Percentiles rank a stretch among this genome's conserved stretches.
Conservation (phyloP, 2,888 invertebrate genomes). For the Saturnia japonica region DNA sequence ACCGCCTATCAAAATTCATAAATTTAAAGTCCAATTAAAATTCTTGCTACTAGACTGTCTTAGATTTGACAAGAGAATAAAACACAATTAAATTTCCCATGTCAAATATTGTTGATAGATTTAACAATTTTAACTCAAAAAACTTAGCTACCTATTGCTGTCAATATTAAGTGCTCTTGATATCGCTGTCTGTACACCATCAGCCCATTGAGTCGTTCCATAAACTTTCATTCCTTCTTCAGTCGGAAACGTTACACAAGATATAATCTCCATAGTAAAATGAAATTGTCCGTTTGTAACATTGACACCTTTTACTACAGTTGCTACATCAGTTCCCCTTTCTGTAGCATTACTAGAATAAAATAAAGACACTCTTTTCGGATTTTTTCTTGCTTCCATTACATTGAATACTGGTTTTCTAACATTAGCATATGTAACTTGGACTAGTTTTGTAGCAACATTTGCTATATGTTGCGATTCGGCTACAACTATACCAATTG, state of each 20-base stretch:
- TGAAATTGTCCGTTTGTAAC: slow-evolving; percentile 83
- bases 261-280: slow-evolving; percentile 87
- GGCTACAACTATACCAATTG: slow-evolving; percentile 80
- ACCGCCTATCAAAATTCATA: neutral
- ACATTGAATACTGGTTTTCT: slow-evolving; percentile 51
- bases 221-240: slow-evolving; percentile 87
- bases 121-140: neutral
- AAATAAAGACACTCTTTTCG: slow-evolving; percentile 38
- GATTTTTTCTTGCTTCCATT: slow-evolving; percentile 44
- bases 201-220: slow-evolving; percentile 83
- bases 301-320: slow-evolving; percentile 68
- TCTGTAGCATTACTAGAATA: slow-evolving; percentile 43
- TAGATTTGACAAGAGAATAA: neutral
- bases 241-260: slow-evolving; percentile 83
- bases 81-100: neutral
- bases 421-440: slow-evolving; percentile 74
- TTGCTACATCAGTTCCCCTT: slow-evolving; percentile 60
- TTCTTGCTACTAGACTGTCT: neutral
- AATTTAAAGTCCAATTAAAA: neutral
- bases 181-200: slow-evolving; percentile 78
- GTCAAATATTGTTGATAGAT: neutral
- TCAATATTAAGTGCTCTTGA: slow-evolving; percentile 78
- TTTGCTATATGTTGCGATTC: slow-evolving; percentile 76
- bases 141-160: slow-evolving; percentile 77
- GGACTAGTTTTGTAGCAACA: slow-evolving; percentile 79